A percentile compares a stretch with the other conserved stretches of the same genome.
phyloP scores from a whole-genome alignment of 2,888 invertebrate genomes.

The Eristalis pertinax region DNA sequence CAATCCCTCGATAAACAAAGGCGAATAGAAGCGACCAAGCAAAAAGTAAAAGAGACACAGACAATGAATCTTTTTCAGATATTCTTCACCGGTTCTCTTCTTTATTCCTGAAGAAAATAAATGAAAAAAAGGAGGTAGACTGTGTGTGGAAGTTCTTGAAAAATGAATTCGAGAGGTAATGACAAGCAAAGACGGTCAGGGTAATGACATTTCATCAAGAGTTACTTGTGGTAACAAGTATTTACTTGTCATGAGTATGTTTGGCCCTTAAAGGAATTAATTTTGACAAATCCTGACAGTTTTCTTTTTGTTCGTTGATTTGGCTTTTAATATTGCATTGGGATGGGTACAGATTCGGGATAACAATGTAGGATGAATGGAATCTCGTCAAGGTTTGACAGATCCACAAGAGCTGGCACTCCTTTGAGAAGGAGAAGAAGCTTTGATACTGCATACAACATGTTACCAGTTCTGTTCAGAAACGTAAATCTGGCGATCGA shows the following conservation, averaged over 20 bases:
- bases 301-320: neutral
- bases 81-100: slow-evolving; percentile 7
- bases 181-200: neutral
- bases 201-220: neutral
- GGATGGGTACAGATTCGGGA: too few species aligned
- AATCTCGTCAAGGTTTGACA: neutral
- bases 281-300: neutral
- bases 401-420: too few species aligned
- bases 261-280: neutral
- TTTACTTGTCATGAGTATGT: neutral
- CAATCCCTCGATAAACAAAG: slow-evolving; percentile 18
- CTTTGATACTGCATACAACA: neutral
- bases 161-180: neutral
- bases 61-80: slow-evolving; percentile 40
- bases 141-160: neutral
- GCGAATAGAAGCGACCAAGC: neutral
- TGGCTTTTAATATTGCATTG: neutral
- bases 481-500: too few species aligned
- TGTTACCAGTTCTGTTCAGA: too few species aligned
- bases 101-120: neutral
- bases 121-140: neutral
- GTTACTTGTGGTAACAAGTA: neutral
- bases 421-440: neutral
- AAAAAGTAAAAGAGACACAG: neutral
- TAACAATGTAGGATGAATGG: neutral